These are phyloP conservation scores for Sphenodon punctatus DNA, from an alignment of 2,797 vertebrate species.

Conservation along the genomic window DNA sequence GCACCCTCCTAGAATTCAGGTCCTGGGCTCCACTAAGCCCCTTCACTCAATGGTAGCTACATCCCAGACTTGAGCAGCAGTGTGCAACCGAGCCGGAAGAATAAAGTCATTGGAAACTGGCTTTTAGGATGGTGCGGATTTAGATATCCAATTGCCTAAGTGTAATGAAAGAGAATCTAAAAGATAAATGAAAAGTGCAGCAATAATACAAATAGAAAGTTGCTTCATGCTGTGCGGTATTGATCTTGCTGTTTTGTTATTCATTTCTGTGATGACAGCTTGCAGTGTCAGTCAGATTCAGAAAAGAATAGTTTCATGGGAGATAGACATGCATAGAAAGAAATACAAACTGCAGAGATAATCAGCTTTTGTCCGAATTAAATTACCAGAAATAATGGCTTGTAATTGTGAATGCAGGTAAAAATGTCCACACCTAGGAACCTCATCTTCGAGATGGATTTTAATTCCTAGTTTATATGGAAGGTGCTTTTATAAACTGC, in stretches of 20 bases:
- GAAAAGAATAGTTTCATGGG: slow-evolving; percentile 19
- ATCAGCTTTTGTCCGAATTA: slow-evolving; percentile 10
- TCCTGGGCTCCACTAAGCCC: too few relatives aligned
- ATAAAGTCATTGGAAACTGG: neutral
- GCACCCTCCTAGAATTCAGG: too few relatives aligned
- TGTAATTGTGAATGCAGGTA: neutral
- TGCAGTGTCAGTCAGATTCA: neutral
- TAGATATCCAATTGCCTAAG: neutral
- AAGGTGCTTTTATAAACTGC: neutral
- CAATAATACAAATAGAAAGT: neutral
- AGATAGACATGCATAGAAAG: neutral
- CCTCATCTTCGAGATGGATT: neutral
- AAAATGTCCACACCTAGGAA: neutral
- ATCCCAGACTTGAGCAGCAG: too few relatives aligned
- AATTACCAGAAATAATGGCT: slow-evolving; percentile 9
- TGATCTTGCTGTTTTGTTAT: slow-evolving; percentile 31
- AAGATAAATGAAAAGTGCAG: neutral
- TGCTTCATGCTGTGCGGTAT: slow-evolving; percentile 34
- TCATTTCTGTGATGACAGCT: slow-evolving; percentile 23
- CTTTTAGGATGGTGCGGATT: neutral
- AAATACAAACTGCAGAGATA: slow-evolving; percentile 5
- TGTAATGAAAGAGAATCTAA: slow-evolving; percentile 2
- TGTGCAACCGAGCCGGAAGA: too few relatives aligned
- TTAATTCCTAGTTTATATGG: neutral
- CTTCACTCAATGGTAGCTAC: too few relatives aligned